Percentiles rank a stretch among this genome's conserved stretches.
These are phyloP conservation scores for Euplexia lucipara DNA, from an alignment of 2,888 invertebrate genomes.

Conservation along the genomic window DNA sequence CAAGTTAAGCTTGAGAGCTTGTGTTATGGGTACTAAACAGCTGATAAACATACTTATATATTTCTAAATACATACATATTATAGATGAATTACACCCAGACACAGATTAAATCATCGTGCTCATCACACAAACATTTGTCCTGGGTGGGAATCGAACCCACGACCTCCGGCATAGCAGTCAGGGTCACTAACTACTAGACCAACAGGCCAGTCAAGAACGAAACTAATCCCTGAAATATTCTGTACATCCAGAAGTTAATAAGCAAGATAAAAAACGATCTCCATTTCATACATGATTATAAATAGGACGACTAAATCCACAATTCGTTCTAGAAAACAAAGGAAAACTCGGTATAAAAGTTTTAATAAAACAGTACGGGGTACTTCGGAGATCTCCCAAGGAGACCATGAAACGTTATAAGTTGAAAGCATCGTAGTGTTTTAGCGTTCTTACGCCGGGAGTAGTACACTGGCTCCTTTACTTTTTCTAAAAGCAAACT, in stretches of 20 bases:
- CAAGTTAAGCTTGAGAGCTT: no score
- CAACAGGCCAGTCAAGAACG: no score
- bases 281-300: conserved; percentile 23
- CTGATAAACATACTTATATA: no score
- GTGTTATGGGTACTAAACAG: no score
- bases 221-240: not conserved
- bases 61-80: no score
- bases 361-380: conserved; percentile 69
- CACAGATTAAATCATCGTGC: no score
- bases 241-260: conserved; percentile 22
- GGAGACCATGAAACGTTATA: conserved; percentile 69
- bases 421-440: conserved; percentile 67
- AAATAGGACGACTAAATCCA: conserved; percentile 42
- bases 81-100: no score
- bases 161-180: no score
- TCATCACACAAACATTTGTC: no score
- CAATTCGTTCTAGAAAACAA: conserved; percentile 53
- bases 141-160: no score
- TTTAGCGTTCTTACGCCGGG: conserved; percentile 41
- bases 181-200: no score
- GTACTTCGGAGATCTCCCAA: conserved; percentile 63
- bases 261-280: conserved; percentile 9
- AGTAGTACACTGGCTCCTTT: conserved; percentile 18
- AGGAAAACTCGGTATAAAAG: conserved; percentile 59
- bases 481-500: not conserved